Evolutionary conservation across 2,888 invertebrate genomes (phyloP), one percentile per base, ranked within the genome.

Genomic region (Campopleginae sp.): DNA sequence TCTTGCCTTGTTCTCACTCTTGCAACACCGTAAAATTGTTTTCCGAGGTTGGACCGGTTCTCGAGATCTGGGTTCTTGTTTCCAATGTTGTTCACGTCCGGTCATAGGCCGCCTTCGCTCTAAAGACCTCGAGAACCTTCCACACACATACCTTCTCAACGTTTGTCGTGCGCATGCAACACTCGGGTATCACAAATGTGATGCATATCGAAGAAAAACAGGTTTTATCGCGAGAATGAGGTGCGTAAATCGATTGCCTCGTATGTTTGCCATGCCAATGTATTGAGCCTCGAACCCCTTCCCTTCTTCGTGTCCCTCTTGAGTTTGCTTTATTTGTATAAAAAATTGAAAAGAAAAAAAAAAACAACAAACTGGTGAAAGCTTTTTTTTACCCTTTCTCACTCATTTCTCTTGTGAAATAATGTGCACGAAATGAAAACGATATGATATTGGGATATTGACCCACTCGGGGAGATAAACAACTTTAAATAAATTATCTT

Each of bases 61-160:
- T 77, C 80, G 83, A 89, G 91, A 90, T 90, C 91, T 89, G 90
- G 89, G 91, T 90, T 92, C 92, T 91, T 90, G 91, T 92, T 91
- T 91, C 90, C 91, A 89, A 88, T 88, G 91, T 93, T 93, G 91
- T 92, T 92, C 92, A 91, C 90, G 89, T 86, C 89, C 90, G 92
- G 92, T 92, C 93, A 92, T 90, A 91, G 92, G 91, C 91, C 90
- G 91, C 89, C 92, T 90, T 92, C 87, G 89, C 86, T 88, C 77
- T 88, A 85, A 74, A 81, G 86, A 88, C 86, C 86, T 87, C 88
- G 88, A 80, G 66, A 80, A 66, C 66, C 79, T 71, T 82, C 80
- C 79, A 70, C 82, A 72, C 78, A 31, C 46, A 58, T 14, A 76
- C 27, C 17, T 75, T 33, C 33, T 54, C 38, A 44, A 70, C 27